Conservation (phyloP, 2,888 invertebrate genomes). For the Chrysopilus asiliformis region DNA sequence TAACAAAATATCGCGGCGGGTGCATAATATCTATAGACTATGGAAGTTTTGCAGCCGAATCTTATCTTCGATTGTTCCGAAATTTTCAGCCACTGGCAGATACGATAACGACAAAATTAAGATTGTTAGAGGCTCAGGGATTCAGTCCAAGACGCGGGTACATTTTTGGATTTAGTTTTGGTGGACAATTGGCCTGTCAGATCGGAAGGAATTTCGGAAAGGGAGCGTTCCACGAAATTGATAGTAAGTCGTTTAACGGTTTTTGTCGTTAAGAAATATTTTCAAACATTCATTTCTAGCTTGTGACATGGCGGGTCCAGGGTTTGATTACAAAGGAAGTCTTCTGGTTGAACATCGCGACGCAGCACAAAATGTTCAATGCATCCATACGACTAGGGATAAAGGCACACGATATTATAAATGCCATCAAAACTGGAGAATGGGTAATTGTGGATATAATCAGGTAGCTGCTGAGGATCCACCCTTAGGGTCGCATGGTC, state of each 20-base stretch:
- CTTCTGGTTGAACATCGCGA: slow-evolving; percentile 27
- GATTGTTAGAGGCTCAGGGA: slow-evolving; percentile 22
- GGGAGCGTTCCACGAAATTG: slow-evolving; percentile 25
- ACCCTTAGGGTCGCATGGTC: slow-evolving; percentile 24
- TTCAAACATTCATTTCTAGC: no score
- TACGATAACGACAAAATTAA: slow-evolving; percentile 21
- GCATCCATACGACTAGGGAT: slow-evolving; percentile 31
- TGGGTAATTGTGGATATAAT: slow-evolving; percentile 29
- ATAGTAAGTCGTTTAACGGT: slow-evolving; percentile 26
- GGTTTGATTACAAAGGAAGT: slow-evolving; percentile 25
- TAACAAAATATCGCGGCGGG: slow-evolving; percentile 27
- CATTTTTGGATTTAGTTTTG: slow-evolving; percentile 34
- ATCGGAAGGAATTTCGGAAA: slow-evolving; percentile 24
- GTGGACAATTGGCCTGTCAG: slow-evolving; percentile 29
- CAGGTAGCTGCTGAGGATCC: slow-evolving; percentile 28
- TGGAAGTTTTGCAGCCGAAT: slow-evolving; percentile 22
- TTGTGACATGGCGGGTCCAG: slow-evolving; percentile 34
- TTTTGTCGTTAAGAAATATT: no score
- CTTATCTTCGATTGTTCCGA: slow-evolving; percentile 26
- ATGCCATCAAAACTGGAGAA: slow-evolving; percentile 31
- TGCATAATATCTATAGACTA: slow-evolving; percentile 33
- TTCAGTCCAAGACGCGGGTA: slow-evolving; percentile 23
- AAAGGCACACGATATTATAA: slow-evolving; percentile 27
- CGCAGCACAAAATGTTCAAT: slow-evolving; percentile 29
- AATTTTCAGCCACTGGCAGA: slow-evolving; percentile 23